These are phyloP conservation scores for Pseudochirops corinnae DNA, from an alignment of 2,797 vertebrate genomes.

Conservation along the genomic window DNA sequence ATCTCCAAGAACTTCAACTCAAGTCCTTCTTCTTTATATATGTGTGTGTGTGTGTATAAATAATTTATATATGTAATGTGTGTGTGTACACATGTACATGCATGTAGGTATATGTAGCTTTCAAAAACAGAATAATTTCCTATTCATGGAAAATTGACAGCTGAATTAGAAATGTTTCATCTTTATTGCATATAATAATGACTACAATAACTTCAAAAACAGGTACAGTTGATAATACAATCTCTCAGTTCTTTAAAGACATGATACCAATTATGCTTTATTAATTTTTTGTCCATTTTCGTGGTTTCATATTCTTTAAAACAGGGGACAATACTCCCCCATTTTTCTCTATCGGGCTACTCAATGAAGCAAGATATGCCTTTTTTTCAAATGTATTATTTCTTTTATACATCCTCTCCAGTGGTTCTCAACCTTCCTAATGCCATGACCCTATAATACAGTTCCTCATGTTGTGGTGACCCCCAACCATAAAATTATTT, in stretches of 20 bases:
- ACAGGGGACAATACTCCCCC: not conserved
- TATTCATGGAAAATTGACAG: slow-evolving; percentile 21
- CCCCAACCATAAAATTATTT: too few relatives aligned
- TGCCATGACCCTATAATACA: too few relatives aligned
- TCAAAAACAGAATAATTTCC: slow-evolving; percentile 28
- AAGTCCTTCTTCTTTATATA: slow-evolving; percentile 17
- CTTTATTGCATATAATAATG: slow-evolving; percentile 52
- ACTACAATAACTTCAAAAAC: slow-evolving; percentile 34
- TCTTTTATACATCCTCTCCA: not conserved
- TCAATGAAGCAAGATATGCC: not conserved
- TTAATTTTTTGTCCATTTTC: slow-evolving; percentile 15
- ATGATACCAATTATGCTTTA: not conserved
- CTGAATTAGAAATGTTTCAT: not conserved
- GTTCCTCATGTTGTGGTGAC: too few relatives aligned
- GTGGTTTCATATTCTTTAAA: slow-evolving; percentile 12
- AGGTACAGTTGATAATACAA: not conserved
- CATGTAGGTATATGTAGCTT: not conserved
- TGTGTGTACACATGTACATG: not conserved
- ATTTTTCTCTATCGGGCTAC: not conserved
- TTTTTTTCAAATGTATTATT: slow-evolving; percentile 12
- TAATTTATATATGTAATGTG: not conserved
- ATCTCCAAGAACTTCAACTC: slow-evolving; percentile 26
- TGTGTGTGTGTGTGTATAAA: too few relatives aligned
- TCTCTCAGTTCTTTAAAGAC: slow-evolving; percentile 5
- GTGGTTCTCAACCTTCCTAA: too few relatives aligned